These are phyloP conservation scores for Sialia sialis DNA, from an alignment of 2,113 vertebrate genomes.

Conservation along the genomic window DNA sequence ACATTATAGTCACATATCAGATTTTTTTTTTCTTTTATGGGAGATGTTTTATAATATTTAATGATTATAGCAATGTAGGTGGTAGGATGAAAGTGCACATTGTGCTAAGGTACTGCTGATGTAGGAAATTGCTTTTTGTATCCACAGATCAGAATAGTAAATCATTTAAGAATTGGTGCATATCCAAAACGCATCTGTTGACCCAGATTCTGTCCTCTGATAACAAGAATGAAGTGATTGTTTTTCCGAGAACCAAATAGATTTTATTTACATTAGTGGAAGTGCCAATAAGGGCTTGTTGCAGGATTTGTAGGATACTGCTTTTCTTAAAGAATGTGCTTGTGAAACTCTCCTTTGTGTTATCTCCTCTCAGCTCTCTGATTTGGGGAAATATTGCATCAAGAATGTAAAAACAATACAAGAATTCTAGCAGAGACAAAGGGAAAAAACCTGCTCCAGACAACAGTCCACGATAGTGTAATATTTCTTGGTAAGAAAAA, in stretches of 20 bases:
- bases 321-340: constrained; percentile 37
- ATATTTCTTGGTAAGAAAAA: not conserved
- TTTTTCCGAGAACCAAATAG: constrained; percentile 67
- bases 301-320: constrained; percentile 18
- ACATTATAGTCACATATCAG: constrained; percentile 79
- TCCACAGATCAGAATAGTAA: constrained; percentile 76
- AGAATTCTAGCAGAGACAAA: not conserved
- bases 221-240: constrained; percentile 70
- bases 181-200: constrained; percentile 71
- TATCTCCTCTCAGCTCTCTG: not conserved
- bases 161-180: constrained; percentile 81
- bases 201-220: constrained; percentile 71
- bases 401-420: not conserved
- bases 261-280: constrained; percentile 67
- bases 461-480: fast-evolving
- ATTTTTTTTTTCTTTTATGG: constrained; percentile 58
- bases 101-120: constrained; percentile 68
- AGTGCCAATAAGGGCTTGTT: constrained; percentile 44
- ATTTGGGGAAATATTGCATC: not conserved
- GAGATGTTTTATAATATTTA: constrained; percentile 67
- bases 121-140: constrained; percentile 78
- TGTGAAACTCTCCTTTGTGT: not conserved
- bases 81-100: constrained; percentile 65
- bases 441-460: not conserved
- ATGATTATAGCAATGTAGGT: constrained; percentile 55